Evolutionary conservation across 2,888 invertebrate genomes (phyloP), one percentile per base, ranked within the genome.

Genomic region (Eupithecia inturbata): DNA sequence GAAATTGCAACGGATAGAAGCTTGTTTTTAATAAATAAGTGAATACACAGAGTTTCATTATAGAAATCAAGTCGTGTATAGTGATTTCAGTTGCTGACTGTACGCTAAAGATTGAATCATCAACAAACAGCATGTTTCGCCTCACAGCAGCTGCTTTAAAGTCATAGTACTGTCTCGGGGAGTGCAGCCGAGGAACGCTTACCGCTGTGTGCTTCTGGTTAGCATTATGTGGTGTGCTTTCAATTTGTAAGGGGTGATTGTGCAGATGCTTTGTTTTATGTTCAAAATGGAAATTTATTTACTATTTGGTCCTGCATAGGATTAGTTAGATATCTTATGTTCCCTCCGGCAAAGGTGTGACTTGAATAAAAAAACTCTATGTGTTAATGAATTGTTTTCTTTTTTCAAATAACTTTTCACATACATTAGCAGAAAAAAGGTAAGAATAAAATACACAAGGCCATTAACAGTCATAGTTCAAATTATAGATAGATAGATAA

Each of bases 61-160:
- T n/a, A n/a, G 63, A 39, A 39, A 39, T 36, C 14, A 3, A 2
- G 76, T 77, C 75, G 75, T 78, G 76, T 76, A 77, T 75, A 80
- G 75, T 16, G 16, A 41, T 4, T 14, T 41, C 1, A 22, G n/a
- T 49, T 9, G 49, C n/a, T 22, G 49, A 10, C 22, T 53, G 49
- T 45, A 41, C 45, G 45, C 16, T 16, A 9, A 5, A 53, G 22
- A 53, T 53, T 22, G n/a, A 53, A 53, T 22, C 49, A 53, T 22
- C 49, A 53, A 53, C 49, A 53, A 53, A n/a, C 49, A 53, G 19
- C n/a, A 53, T 53, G n/a, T 53, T 3, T 49, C n/a, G 7, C 49
- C 49, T 22, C 49, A 53, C n/a, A 22, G 49, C 9, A 10, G 49
- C 49, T 53, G 10, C n/a, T 22, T 3, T n/a, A 9, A 3, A 53